phyloP scores from a whole-genome alignment of 2,888 invertebrate species.

The Scrobipalpa atriplicella region DNA sequence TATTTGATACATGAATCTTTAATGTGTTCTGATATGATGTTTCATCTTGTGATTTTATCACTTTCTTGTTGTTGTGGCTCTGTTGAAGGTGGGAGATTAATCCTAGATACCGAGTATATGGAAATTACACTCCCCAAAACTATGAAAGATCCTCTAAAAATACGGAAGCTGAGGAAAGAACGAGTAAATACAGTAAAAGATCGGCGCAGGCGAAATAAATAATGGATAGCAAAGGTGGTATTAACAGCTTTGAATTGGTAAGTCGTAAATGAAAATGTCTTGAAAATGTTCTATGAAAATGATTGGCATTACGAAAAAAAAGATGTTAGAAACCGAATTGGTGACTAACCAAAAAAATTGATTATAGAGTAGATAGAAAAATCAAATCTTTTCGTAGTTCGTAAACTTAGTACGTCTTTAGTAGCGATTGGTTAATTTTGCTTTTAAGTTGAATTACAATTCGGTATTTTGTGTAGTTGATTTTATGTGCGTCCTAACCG shows the following conservation, averaged over 20 bases:
- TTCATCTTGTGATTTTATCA: constrained; percentile 62
- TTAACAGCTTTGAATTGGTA: constrained; percentile 26
- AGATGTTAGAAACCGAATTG: not conserved
- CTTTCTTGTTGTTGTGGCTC: constrained; percentile 70
- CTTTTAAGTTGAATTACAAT: too few species aligned
- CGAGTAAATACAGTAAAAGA: not conserved
- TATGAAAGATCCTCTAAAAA: constrained; percentile 16
- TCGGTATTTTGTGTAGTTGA: too few species aligned
- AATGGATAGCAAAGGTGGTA: constrained; percentile 26
- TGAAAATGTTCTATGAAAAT: not conserved
- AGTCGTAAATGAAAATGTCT: constrained; percentile 5
- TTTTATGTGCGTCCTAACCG: too few species aligned
- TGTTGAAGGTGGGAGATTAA: constrained; percentile 69
- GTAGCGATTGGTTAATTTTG: too few species aligned
- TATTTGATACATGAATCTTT: constrained; percentile 22
- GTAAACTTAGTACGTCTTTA: too few species aligned
- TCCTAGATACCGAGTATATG: constrained; percentile 23
- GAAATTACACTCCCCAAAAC: constrained; percentile 31
- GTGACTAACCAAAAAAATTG: too few species aligned
- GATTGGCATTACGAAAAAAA: not conserved
- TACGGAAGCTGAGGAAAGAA: constrained; percentile 22
- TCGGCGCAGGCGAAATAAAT: not conserved
- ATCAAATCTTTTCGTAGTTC: too few species aligned
- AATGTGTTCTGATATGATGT: constrained; percentile 22
- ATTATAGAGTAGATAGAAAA: too few species aligned